Evolutionary conservation across 2,797 vertebrate species (phyloP), one percentile per base, ranked within the genome.

Genomic region (Monodelphis domestica): DNA sequence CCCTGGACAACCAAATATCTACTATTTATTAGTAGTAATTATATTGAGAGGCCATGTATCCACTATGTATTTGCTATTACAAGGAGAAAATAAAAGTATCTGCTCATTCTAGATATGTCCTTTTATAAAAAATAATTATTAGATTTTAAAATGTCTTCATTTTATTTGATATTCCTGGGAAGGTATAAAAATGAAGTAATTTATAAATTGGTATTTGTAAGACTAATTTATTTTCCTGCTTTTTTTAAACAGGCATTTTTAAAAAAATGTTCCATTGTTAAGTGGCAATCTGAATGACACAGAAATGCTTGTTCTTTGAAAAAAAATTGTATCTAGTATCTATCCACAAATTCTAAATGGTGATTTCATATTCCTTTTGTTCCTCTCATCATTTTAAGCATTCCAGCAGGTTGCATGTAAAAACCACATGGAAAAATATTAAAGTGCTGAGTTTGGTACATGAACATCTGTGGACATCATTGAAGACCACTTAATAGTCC

Each of bases 401-500:
- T 24, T 91, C 51, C 70, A 91, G 94, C 89, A n/a, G 93, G n/a
- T 91, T 90, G 28, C 12, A 11, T 94, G 45, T 51, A 84, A 89
- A 92, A 97, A 97, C 90, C 88, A 95, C 56, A 94, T 92, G 89
- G 54, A 97, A 91, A 95, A 96, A 63, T 95, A 96, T 93, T 93
- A 96, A 95, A 93, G 96, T 94, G 54, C 54, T 95, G 89, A 90
- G 90, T 97, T 96, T 95, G 95, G 90, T 95, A 90, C 96, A 90
- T 96, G 98, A 98, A 97, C 97, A 98, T 97, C 95, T 94, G 95
- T 52, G 96, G 96, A 95, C 95, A 96, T 96, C 96, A 93, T 53
- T 17, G 21, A 98, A 96, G 97, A 94, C 89, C 56, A 91, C 0
- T 0, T 93, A 93, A 95, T 96, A 98, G 92, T 97, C 97, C 97